A percentile compares a stretch with the other conserved stretches of the same genome.
Evolutionary conservation across 2,113 vertebrate genomes (phyloP).

Genomic region (Zosterops borbonicus): DNA sequence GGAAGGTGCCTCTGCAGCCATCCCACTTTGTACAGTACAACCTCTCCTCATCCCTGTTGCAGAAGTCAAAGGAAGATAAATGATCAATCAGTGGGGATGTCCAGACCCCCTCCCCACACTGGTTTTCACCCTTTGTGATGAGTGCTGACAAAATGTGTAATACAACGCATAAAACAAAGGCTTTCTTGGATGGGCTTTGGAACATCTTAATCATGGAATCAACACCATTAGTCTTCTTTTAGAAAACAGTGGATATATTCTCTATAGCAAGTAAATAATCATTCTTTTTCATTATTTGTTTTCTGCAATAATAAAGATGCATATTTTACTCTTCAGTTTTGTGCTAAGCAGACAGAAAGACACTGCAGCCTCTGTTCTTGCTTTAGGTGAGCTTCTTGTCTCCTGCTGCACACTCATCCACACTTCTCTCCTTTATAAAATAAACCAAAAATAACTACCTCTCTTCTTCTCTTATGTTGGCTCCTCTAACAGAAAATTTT

Average conservation of each 20-base stretch:
- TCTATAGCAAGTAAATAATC: conserved; percentile 23
- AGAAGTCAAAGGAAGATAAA: not conserved
- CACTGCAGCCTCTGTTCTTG: not conserved
- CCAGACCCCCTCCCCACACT: not conserved
- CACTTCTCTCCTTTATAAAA: not conserved
- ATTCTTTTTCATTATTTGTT: conserved; percentile 26
- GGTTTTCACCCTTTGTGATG: not conserved
- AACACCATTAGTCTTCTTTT: conserved; percentile 39
- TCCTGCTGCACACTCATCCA: not conserved
- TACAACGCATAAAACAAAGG: conserved; percentile 2
- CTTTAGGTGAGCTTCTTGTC: not conserved
- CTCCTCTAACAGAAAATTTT: not conserved
- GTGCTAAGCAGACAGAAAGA: not conserved
- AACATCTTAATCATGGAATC: conserved; percentile 18
- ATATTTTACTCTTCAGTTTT: conserved; percentile 23
- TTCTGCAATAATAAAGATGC: not conserved
- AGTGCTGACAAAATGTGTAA: not conserved
- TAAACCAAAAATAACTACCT: not conserved
- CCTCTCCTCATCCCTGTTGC: not conserved
- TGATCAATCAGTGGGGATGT: not conserved
- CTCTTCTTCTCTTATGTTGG: not conserved
- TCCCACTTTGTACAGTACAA: not conserved
- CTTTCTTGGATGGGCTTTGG: conserved; percentile 14
- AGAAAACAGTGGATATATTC: conserved; percentile 4
- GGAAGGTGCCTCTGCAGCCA: not conserved